Base-by-base conservation (phyloP, 2,797 vertebrate species). In the Loris lydekkerianus region DNA sequence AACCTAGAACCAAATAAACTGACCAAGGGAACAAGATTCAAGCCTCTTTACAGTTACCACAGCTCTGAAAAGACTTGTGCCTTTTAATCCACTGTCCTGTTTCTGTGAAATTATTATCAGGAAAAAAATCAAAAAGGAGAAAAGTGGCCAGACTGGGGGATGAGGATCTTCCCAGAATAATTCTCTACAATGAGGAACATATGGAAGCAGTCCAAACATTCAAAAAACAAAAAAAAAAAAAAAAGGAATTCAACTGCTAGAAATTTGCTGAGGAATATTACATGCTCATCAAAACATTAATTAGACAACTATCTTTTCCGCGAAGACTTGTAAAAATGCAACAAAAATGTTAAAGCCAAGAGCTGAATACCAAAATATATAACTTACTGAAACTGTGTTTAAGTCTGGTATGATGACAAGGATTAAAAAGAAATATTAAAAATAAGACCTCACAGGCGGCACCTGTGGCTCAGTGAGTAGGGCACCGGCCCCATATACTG, bases 1-100 rank as follows among this genome's bases (percentile, higher is more conserved):
- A 94, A 92, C 67, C 20, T 14, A 29, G 69, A 97, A 13, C 75
- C 92, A 96, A 95, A 76, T 0, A 53, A 84, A 82, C 56, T 46
- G 92, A 18, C 5, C 63, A 5, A 0, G 21, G 37, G n/a, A 72
- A 94, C 46, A 37, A 93, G 49, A 73, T 37, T 85, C 34, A 56
- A 72, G 85, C 20, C n/a, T 21, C 34, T 4, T 14, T 43, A 18
- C 9, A 69, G 73, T 31, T 34, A 77, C 34, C 18, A 61, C 73
- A 23, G 61, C n/a, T 75, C 43, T 15, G 43, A 53, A 84, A 94
- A 80, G 69, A 90, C 37, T 7, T 0, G 0, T 69, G 60, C n/a
- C 53, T 29, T 84, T 82, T 46, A 61, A 75, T 67, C 8, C 46
- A 5, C 77, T 91, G 56, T 78, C 21, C 31, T 9, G 15, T 37